A percentile compares a stretch with the other conserved stretches of the same genome.
Conservation (phyloP, 2,888 invertebrate species). For the Scrobipalpa costella region DNA sequence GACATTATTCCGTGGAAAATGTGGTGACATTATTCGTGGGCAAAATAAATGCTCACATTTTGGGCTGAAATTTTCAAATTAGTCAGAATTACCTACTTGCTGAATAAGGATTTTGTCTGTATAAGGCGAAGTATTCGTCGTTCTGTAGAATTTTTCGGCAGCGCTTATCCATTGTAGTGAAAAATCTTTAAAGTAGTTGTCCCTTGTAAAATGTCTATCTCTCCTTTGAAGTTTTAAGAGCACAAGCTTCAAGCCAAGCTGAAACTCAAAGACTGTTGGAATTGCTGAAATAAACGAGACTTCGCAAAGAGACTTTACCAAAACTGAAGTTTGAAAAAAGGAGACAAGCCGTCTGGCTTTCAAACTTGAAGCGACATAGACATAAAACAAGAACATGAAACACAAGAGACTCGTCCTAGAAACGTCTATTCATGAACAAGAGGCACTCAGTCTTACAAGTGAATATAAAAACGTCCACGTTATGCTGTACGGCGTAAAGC, state of each 20-base stretch:
- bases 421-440: constrained; percentile 10
- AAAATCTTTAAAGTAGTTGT: neutral
- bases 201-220: neutral
- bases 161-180: neutral
- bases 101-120: neutral
- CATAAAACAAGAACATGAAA: constrained; percentile 1
- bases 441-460: constrained; percentile 1
- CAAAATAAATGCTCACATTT: neutral
- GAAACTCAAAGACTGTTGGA: neutral
- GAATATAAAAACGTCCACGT: constrained; percentile 9
- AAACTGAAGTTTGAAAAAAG: neutral
- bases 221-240: neutral
- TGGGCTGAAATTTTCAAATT: neutral
- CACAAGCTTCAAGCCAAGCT: neutral
- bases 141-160: too few species aligned
- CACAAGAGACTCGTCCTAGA: constrained; percentile 1
- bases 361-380: neutral
- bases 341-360: neutral
- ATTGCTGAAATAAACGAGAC: neutral
- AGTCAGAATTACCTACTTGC: neutral
- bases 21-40: neutral
- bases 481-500: constrained; percentile 3
- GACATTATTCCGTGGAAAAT: neutral
- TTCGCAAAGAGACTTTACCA: neutral
- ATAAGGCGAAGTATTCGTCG: too few species aligned